Evolutionary conservation across 2,113 vertebrate genomes (phyloP).

Genomic region (Pelusios castaneus): DNA sequence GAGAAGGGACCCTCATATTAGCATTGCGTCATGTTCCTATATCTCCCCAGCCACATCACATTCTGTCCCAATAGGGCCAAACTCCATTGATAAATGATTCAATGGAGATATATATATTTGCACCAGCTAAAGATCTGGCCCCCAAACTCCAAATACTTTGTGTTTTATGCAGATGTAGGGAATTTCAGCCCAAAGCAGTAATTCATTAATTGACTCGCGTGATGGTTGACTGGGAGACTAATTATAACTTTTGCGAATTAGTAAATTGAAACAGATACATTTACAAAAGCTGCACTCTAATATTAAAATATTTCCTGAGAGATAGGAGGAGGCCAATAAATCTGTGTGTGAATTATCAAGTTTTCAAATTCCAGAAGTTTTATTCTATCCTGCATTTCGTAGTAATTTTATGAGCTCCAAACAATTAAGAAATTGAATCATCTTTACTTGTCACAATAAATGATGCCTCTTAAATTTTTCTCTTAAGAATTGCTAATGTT

Average conservation of each 20-base stretch:
- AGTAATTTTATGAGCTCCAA: constrained; percentile 42
- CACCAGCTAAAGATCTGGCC: background rate
- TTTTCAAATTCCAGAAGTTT: background rate
- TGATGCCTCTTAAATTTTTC: background rate
- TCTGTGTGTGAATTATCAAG: background rate
- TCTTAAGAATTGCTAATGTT: background rate
- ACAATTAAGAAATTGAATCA: background rate
- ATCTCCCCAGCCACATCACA: background rate
- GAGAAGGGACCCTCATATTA: background rate
- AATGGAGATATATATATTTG: background rate
- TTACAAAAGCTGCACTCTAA: background rate
- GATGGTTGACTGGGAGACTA: background rate
- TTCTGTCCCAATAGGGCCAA: background rate
- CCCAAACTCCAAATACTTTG: background rate
- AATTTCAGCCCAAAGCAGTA: background rate
- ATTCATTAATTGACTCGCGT: background rate
- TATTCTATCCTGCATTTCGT: constrained; percentile 17
- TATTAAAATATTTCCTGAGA: background rate
- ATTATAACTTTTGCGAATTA: background rate
- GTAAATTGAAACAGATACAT: background rate
- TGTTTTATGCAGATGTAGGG: background rate
- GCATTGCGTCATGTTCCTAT: background rate
- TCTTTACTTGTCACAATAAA: background rate
- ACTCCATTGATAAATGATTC: constrained; percentile 20
- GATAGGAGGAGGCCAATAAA: background rate